A percentile compares a stretch with the other conserved stretches of the same genome.
phyloP scores from a whole-genome alignment of 2,797 vertebrate species.

The Lemur catta region DNA sequence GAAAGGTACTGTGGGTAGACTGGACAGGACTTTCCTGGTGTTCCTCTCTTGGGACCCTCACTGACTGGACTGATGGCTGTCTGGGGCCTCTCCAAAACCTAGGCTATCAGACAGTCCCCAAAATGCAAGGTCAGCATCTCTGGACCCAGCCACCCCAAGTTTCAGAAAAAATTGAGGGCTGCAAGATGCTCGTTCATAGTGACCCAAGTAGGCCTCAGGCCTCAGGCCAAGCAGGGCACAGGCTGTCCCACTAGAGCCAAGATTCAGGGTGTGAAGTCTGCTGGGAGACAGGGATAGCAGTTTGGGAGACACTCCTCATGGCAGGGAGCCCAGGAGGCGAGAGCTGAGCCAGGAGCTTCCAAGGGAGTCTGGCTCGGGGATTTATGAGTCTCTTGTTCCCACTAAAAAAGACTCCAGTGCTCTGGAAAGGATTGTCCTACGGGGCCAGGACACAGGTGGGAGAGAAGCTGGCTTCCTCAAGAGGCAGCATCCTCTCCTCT shows the following conservation, averaged over 20 bases:
- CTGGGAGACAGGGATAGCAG: not conserved
- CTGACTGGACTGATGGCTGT: not conserved
- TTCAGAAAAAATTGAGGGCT: not conserved
- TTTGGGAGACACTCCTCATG: slow-evolving; percentile 37
- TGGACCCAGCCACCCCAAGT: not conserved
- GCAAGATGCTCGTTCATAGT: not conserved
- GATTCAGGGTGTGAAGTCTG: not conserved
- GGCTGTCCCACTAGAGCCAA: not conserved
- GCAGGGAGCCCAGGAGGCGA: slow-evolving; percentile 56
- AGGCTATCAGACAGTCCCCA: not conserved
- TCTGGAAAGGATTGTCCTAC: slow-evolving; percentile 30
- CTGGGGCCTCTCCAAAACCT: not conserved
- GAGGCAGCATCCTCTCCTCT: not conserved
- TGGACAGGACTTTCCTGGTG: not conserved
- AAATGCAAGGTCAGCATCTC: not conserved
- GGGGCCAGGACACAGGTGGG: not conserved
- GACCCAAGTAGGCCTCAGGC: not conserved
- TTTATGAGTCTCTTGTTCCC: slow-evolving; percentile 72
- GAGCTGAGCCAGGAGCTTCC: slow-evolving; percentile 65
- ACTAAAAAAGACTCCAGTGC: slow-evolving; percentile 52
- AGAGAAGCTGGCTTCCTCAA: not conserved
- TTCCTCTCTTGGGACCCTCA: not conserved
- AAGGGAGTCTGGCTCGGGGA: slow-evolving; percentile 68
- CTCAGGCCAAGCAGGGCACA: not conserved
- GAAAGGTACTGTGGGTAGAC: not conserved